A percentile compares a stretch with the other conserved stretches of the same genome.
phyloP scores from a whole-genome alignment of 2,797 vertebrate species.

The Loriculus beryllinus region DNA sequence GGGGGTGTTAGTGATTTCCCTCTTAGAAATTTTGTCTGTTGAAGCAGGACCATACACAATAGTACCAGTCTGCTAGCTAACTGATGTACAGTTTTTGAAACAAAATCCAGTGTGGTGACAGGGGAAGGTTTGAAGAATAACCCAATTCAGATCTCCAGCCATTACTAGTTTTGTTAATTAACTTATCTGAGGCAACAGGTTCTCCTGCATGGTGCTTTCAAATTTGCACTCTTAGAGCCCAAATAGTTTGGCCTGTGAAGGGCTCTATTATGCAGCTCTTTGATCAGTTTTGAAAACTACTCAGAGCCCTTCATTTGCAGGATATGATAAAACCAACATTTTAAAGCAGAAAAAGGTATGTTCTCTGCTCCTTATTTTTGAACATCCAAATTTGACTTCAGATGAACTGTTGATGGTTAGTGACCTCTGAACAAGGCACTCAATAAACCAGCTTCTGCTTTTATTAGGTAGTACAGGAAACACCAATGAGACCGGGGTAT shows the following conservation, averaged over 20 bases:
- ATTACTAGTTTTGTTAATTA: constrained; percentile 40
- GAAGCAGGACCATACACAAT: neutral
- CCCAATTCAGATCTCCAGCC: neutral
- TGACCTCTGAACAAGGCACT: neutral
- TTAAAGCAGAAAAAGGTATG: neutral
- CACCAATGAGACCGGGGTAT: neutral
- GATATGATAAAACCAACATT: neutral
- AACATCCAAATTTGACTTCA: neutral
- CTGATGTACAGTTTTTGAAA: neutral
- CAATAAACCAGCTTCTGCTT: neutral
- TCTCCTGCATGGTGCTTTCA: constrained; percentile 31
- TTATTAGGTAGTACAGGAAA: neutral
- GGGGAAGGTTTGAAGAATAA: neutral
- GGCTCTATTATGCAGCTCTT: neutral
- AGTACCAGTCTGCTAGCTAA: neutral
- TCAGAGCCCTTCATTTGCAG: constrained; percentile 5
- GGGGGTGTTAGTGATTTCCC: neutral
- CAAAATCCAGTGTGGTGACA: neutral
- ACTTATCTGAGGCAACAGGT: constrained; percentile 37
- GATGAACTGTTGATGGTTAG: neutral
- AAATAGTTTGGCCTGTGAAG: neutral
- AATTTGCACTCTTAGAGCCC: neutral
- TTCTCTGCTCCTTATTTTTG: neutral
- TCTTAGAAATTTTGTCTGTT: neutral
- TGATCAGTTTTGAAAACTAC: neutral